Evolutionary conservation across 2,797 vertebrate genomes (phyloP), one percentile per base, ranked within the genome.

Genomic region (Acipenser oxyrinchus): DNA sequence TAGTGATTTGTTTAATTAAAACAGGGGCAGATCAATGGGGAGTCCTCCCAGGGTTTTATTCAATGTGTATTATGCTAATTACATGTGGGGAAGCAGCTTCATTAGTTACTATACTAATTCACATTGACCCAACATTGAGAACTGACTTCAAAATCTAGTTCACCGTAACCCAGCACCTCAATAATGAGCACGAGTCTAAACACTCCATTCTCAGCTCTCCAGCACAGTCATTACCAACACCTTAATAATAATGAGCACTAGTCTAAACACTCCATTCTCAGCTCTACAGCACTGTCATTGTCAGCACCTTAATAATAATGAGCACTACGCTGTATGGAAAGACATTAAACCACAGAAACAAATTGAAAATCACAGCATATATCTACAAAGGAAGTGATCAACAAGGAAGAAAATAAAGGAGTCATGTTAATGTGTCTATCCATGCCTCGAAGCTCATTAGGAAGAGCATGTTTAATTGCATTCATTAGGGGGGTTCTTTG

Each of bases 1-100:
- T 75, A 82, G 72, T 89, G 86, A 84, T 89, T 84, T 90, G 89
- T 90, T 88, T 82, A 79, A 88, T 90, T 89, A 88, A 86, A 87
- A 86, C 72, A 61, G 78, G 81, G 87, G 87, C 88, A 81, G 88
- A 89, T 89, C 79, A 73, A 84, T 82, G 82, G 78, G 82, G 81
- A 86, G 82, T 86, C 80, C 80, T 83, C 83, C 80, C 76, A 76
- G 72, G 87, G 83, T 87, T 86, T 84, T 81, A 86, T 84, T 87
- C 84, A 88, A 89, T 88, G 86, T 85, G 86, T 89, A 90, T 89
- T 89, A 82, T 73, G 77, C 76, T 83, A 87, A 89, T 89, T 88
- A 89, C 88, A 83, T 82, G 83, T 86, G 84, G 82, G 87, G 86
- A 88, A 89, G 88, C 23, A 37, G 23, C 23, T 89, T 81, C 78